These are phyloP conservation scores for Lottia scabra DNA, from an alignment of 2,888 invertebrate species.

Conservation along the genomic window DNA sequence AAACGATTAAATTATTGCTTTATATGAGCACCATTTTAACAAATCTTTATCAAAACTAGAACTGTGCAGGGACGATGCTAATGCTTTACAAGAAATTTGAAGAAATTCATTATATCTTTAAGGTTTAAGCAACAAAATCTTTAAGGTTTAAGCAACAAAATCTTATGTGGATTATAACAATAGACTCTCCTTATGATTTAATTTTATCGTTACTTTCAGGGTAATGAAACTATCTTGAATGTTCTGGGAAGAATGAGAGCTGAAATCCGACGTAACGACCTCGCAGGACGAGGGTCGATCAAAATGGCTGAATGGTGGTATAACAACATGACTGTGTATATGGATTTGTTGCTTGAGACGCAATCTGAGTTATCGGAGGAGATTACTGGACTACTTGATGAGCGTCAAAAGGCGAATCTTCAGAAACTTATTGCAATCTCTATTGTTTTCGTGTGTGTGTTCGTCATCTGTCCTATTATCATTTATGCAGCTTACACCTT, in stretches of 20 bases:
- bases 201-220: constrained; percentile 8
- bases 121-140: no score
- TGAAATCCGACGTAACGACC: constrained; percentile 44
- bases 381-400: constrained; percentile 31
- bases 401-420: constrained; percentile 39
- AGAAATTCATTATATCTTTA: no score
- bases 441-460: constrained; percentile 50
- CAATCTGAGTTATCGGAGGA: constrained; percentile 29
- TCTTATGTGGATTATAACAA: no score
- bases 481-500: constrained; percentile 59
- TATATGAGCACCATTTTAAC: no score
- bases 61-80: no score
- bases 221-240: constrained; percentile 28
- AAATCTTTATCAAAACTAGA: no score
- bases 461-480: constrained; percentile 55
- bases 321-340: constrained; percentile 53
- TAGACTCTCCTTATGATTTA: background rate
- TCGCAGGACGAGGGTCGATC: constrained; percentile 39
- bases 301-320: constrained; percentile 50
- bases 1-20: no score
- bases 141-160: no score
- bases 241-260: constrained; percentile 37
- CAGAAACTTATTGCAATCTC: constrained; percentile 55
- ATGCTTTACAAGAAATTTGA: no score
- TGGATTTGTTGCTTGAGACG: constrained; percentile 29